phyloP scores from a whole-genome alignment of 1,140 invertebrate genomes.

The Asbolus verrucosus region DNA sequence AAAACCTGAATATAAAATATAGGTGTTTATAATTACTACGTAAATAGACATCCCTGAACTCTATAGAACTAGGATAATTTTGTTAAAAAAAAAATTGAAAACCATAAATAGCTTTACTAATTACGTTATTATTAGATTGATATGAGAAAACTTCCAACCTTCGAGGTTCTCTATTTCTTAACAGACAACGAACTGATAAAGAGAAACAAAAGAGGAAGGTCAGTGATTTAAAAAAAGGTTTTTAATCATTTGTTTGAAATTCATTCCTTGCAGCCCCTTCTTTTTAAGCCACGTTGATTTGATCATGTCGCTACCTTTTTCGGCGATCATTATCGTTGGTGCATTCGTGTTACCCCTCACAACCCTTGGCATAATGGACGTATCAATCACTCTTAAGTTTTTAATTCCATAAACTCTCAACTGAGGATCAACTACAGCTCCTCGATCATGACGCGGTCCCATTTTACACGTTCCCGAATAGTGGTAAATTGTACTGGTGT shows the following conservation, averaged over 20 bases:
- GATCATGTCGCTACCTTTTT: conserved; percentile 76
- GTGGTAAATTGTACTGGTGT: conserved; percentile 67
- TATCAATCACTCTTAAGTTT: conserved; percentile 64
- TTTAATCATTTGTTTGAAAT: conserved; percentile 21
- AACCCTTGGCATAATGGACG: conserved; percentile 68
- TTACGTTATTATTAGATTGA: too few relatives aligned
- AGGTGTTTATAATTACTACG: too few relatives aligned
- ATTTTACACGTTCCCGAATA: conserved; percentile 74
- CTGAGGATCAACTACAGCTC: conserved; percentile 64
- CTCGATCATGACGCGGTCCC: conserved; percentile 65
- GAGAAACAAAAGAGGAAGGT: too few relatives aligned
- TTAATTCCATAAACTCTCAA: conserved; percentile 62
- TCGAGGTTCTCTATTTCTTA: too few relatives aligned
- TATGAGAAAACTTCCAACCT: too few relatives aligned
- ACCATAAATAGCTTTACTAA: too few relatives aligned
- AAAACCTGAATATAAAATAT: too few relatives aligned
- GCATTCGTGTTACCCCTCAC: conserved; percentile 75
- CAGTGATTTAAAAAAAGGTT: conserved; percentile 14
- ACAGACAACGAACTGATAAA: too few relatives aligned
- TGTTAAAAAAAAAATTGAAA: too few relatives aligned
- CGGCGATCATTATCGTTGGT: conserved; percentile 77
- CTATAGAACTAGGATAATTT: too few relatives aligned
- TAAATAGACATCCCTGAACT: too few relatives aligned
- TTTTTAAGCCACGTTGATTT: conserved; percentile 64
- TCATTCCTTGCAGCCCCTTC: not conserved